phyloP scores from a whole-genome alignment of 2,888 invertebrate species.

The Acanthopleura granulata region DNA sequence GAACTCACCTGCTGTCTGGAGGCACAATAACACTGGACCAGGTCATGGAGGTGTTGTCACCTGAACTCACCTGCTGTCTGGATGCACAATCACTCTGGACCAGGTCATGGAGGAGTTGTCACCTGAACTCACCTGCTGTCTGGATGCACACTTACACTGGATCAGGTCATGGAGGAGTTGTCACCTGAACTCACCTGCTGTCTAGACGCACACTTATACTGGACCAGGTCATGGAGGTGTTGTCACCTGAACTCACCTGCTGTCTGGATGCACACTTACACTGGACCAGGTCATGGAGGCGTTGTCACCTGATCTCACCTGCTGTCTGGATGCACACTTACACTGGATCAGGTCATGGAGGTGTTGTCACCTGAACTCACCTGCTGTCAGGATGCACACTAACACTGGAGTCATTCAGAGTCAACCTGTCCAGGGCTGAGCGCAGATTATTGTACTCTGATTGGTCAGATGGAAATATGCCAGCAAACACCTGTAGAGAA shows the following conservation, averaged over 20 bases:
- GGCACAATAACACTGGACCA: constrained; percentile 84
- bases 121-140: constrained; percentile 71
- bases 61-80: no score
- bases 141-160: constrained; percentile 84
- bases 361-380: constrained; percentile 70
- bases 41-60: no score
- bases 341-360: constrained; percentile 63
- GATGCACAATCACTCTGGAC: constrained; percentile 84
- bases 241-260: no score
- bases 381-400: constrained; percentile 84
- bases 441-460: constrained; percentile 82
- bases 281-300: constrained; percentile 74
- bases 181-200: no score
- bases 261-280: constrained; percentile 77
- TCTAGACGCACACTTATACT: constrained; percentile 81
- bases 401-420: constrained; percentile 95
- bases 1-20: constrained; percentile 72
- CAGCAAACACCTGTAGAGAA: constrained; percentile 78
- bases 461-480: constrained; percentile 92
- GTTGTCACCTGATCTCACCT: no score
- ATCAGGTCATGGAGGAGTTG: no score
- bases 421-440: constrained; percentile 88
- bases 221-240: no score
- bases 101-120: no score
- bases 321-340: constrained; percentile 75